Base-by-base conservation (phyloP, 2,797 vertebrate species). In the Eutrigla gurnardus region DNA sequence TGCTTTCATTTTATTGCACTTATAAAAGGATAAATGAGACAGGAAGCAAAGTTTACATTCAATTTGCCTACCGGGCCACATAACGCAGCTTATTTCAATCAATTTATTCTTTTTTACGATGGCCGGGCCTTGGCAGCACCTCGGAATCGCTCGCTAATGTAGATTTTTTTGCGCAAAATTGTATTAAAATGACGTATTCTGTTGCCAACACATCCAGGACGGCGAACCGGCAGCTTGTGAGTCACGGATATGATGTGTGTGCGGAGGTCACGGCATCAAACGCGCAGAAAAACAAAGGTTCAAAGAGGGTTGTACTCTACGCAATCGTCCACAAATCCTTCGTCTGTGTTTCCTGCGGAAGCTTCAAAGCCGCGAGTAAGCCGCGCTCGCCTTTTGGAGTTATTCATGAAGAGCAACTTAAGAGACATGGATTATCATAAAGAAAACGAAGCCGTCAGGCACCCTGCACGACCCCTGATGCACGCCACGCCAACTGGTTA, bases 371-470 rank as follows among this genome's bases (percentile, higher is more conserved):
- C 66, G 70, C 25, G 68, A 88, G 70, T 77, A 73, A 83, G 78
- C 64, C 75, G 36, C 49, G 60, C 82, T 65, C 36, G 61, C 57
- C 64, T 73, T 25, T 72, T 65, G 61, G 81, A 80, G 84, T 86
- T 80, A 87, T 73, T 85, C 83, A 90, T 88, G 83, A 87, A 83
- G 81, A 86, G 62, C 64, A 87, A 81, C 75, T 73, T 79, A 25
- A 77, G 62, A 72, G 42, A 82, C 80, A 86, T 64, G 80, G 73
- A 90, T 87, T 84, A 89, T 86, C 70, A 77, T 89, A 81, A 81
- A 85, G 84, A 70, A 83, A 91, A 86, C 76, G 45, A 85, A 85
- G 78, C 70, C 45, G 75, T 68, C 43, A 25, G 7, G 54, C 47
- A 35, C 49, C 68, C 43, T 1, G 2, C 25, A 14, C 73, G 62